Evolutionary conservation across 2,888 invertebrate species (phyloP), one percentile per base, ranked within the genome.

Genomic region (Cancer borealis): DNA sequence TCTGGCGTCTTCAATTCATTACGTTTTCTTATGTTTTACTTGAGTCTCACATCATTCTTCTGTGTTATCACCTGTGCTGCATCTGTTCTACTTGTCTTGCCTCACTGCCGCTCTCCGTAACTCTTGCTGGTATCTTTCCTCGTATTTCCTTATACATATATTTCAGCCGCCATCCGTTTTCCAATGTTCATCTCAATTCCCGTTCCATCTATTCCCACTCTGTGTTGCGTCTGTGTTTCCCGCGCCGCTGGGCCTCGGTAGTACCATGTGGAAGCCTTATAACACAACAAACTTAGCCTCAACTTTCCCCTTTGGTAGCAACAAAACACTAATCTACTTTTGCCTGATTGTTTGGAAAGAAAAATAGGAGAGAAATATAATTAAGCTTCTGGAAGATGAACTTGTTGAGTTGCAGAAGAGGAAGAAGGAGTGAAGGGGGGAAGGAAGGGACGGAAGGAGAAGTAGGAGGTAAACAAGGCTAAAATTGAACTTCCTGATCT

Each of bases 301-400:
- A 79, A 30, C 30, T 79, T 30, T 79, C 30, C 79, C 12, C 30
- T 79, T 30, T 21, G 30, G 30, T 10, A 12, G 26, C 66, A 66
- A 79, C 26, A 26, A 26, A 26, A 79, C n/a, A 12, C 79, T 2
- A n/a, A 79, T 30, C 17, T 10, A 4, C 79, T 79, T 79, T 79
- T 30, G 30, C 21, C 8, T 30, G 26, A 30, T 30, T 79, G 30
- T 30, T 30, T 6, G 30, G 26, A 30, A 79, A 26, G 30, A 26
- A 79, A 26, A 79, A 26, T 30, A 8, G 12, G 21, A 21, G 30
- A 21, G 8, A 79, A 79, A 79, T 30, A 12, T 30, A 8, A 79
- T 79, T 79, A 79, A 79, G 21, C 26, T 30, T 79, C n/a, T 79
- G 30, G 26, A 79, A 30, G 79, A 79, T 79, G 79, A 79, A 79